phyloP scores from a whole-genome alignment of 2,797 vertebrate species.

The Syndactyla subalaris region DNA sequence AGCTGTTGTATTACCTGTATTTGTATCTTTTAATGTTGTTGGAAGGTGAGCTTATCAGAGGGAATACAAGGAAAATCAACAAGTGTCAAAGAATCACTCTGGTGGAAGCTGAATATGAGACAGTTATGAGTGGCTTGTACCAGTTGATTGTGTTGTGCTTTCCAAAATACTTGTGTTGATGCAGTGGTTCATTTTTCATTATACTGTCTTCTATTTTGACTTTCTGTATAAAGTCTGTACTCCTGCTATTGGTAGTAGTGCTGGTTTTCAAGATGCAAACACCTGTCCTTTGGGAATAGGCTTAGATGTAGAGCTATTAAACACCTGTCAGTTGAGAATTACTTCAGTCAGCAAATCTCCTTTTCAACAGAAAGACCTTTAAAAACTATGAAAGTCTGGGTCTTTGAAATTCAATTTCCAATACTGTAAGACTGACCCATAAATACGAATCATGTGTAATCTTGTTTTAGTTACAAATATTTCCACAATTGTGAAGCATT shows the following conservation, averaged over 20 bases:
- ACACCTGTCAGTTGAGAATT: neutral
- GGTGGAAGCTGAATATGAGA: neutral
- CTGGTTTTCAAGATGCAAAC: neutral
- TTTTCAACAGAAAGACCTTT: neutral
- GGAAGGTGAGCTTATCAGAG: neutral
- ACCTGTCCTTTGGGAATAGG: neutral
- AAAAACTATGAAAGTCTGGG: neutral
- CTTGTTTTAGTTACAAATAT: conserved; percentile 41
- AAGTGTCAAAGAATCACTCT: neutral
- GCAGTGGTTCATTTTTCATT: neutral
- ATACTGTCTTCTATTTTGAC: neutral
- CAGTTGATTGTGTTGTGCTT: neutral
- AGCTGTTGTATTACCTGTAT: neutral
- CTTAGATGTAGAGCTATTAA: neutral
- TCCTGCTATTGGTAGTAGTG: neutral
- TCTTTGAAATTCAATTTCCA: conserved; percentile 38
- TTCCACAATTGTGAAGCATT: conserved; percentile 6
- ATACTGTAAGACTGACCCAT: neutral
- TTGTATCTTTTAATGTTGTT: neutral
- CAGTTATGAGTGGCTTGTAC: neutral
- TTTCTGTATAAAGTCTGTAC: neutral
- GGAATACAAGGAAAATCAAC: neutral
- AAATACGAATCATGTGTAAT: conserved; percentile 25
- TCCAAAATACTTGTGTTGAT: neutral
- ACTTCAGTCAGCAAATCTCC: neutral